Base-by-base conservation (phyloP, 2,888 invertebrate species). In the Tetramorium bicarinatum region DNA sequence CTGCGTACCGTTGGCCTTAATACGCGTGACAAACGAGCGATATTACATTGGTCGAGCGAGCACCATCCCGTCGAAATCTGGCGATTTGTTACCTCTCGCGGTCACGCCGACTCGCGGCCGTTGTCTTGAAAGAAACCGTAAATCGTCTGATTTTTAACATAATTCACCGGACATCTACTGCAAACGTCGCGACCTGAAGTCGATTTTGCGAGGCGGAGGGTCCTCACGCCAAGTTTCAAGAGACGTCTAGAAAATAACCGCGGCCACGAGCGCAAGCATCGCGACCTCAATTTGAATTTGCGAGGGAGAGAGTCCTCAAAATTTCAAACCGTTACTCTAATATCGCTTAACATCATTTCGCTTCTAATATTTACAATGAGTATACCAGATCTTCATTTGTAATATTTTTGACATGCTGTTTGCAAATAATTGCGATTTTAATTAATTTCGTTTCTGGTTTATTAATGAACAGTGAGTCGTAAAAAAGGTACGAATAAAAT, bases 11-110 rank as follows among this genome's bases (percentile, higher is more conserved):
- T 41, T 79, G 56, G 56, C 71, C 56, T 59, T 87, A 87, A 87
- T 87, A 87, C 49, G 67, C 79, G 71, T 87, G 85, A 87, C 84
- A 86, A 85, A 87, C 82, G 87, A 87, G 87, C 75, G 72, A 54
- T 85, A 87, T 87, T 85, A 82, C 82, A 67, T 77, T 62, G 47
- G 66, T 38, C 62, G 52, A 54, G 29, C 7, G 54, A 62, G 62
- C 44, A 85, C n/a, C 64, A 25, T 49, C 49, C 21, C 74, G 72
- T 84, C 72, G 72, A 83, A 79, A 75, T 80, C 80, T 61, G 38
- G 49, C 77, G 38, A 86, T 87, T 87, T 83, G 83, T 87, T 77
- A 86, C 69, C 61, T 71, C 47, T 41, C 49, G 44, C 66, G 41
- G 34, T 47, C 25, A n/a, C 77, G 59, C 21, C 67, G 21, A 21